Evolutionary conservation across 2,888 invertebrate genomes (phyloP), one percentile per base, ranked within the genome.

Genomic region (Thymelicus acteon): DNA sequence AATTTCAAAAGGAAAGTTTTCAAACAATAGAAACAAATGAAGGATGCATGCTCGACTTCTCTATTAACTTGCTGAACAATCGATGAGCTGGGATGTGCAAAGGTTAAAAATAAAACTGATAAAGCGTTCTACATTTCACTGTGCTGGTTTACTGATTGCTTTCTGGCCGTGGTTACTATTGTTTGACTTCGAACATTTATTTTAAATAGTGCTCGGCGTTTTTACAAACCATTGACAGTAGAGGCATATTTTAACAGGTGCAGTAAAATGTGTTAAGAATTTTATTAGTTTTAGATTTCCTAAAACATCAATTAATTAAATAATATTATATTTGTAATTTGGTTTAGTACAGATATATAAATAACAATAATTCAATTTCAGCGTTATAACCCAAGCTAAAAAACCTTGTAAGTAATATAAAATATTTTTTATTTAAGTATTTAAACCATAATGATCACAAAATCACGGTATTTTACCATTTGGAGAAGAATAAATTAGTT

Each of bases 71-170:
- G 66, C 47, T 39, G 49, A 60, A 67, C 60, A 60, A 60, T 44
- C 49, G 60, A 39, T 61, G 52, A 52, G 67, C 67, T 52, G 60
- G 60, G 61, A 52, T 37, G 67, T 44, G 67, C 61, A 62, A 68
- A 68, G 68, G 68, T 69, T 69, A 63, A 68, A 68, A 69, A 63
- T 62, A 62, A 44, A 62, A 68, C 68, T 69, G 68, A 68, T 62
- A 63, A 69, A 63, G 57, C 48, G 62, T 37, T 63, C 37, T 40
- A 60, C 47, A 48, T 19, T 63, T 31, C 48, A 40, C 49, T 39
- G 49, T 19, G 60, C 60, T 15, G 66, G 44, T 58, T 57, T 67
- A 67, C 68, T 69, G 68, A 69, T 69, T 69, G 62, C 62, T 63
- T 31, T 61, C 39, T 31, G 57, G 39, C 44, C 57, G 47, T 48